phyloP scores from a whole-genome alignment of 2,888 invertebrate genomes.

The Conchocele bisecta region DNA sequence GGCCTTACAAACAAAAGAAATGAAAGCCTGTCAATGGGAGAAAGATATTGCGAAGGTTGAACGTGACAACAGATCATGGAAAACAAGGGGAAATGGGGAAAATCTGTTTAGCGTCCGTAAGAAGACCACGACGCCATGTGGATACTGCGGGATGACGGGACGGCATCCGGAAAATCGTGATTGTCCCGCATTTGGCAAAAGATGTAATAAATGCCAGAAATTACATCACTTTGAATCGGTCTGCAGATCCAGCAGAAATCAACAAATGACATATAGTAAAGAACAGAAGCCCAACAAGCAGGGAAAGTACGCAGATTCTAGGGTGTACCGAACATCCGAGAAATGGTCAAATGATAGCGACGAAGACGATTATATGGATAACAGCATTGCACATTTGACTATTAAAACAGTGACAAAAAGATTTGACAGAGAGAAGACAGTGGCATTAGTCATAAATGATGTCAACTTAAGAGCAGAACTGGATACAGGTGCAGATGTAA shows the following conservation, averaged over 20 bases:
- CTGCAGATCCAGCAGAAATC: too few relatives aligned
- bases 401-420: not conserved
- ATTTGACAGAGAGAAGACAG: not conserved
- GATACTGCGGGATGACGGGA: not conserved
- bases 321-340: too few relatives aligned
- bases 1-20: not conserved
- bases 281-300: too few relatives aligned
- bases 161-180: not conserved
- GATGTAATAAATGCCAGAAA: not conserved
- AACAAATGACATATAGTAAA: too few relatives aligned
- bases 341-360: too few relatives aligned
- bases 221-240: too few relatives aligned
- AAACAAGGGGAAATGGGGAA: not conserved
- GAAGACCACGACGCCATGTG: not conserved
- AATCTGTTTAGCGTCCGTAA: not conserved
- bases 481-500: slow-evolving; percentile 23
- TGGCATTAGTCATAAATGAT: slow-evolving; percentile 8
- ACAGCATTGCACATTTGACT: not conserved
- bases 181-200: not conserved
- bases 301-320: too few relatives aligned
- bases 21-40: not conserved
- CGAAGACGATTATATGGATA: not conserved
- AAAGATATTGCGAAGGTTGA: not conserved
- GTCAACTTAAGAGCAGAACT: slow-evolving; percentile 16
- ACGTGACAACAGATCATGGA: not conserved